phyloP scores from a whole-genome alignment of 2,888 invertebrate species.

The Ceratothoa steindachneri region DNA sequence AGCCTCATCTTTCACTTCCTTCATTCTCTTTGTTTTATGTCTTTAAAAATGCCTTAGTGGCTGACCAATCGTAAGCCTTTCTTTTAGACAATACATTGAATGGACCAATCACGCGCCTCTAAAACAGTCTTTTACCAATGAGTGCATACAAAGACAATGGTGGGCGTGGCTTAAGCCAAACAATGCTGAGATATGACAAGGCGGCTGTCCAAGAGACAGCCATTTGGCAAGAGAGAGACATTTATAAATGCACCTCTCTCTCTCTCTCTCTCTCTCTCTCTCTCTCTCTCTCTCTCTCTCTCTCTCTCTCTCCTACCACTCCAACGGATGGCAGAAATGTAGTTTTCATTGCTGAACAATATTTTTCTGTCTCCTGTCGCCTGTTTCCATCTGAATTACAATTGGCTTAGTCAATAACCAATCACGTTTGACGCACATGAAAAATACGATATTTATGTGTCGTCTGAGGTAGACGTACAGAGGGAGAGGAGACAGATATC shows the following conservation, averaged over 20 bases:
- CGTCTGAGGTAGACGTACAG: too few relatives aligned
- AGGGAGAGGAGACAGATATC: too few relatives aligned
- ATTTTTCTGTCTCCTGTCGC: background rate
- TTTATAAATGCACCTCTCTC: background rate
- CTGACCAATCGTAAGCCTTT: background rate
- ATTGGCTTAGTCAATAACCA: background rate
- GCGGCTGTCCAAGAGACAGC: background rate
- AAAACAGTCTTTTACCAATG: background rate
- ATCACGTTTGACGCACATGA: background rate
- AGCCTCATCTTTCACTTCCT: too few relatives aligned
- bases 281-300: background rate
- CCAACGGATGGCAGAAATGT: background rate
- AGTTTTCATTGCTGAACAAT: too few relatives aligned
- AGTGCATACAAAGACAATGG: conserved; percentile 7
- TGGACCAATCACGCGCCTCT: background rate
- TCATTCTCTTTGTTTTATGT: too few relatives aligned
- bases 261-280: background rate
- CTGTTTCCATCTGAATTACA: background rate
- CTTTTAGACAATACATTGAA: background rate
- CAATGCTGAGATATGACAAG: background rate
- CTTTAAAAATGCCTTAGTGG: too few relatives aligned
- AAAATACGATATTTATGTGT: too few relatives aligned
- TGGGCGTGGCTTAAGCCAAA: background rate
- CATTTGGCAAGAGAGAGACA: background rate
- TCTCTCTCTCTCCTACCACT: background rate